phyloP scores from a whole-genome alignment of 30 jellyfish, hydroid and myxozoan species.

The Turritopsis rubra region DNA sequence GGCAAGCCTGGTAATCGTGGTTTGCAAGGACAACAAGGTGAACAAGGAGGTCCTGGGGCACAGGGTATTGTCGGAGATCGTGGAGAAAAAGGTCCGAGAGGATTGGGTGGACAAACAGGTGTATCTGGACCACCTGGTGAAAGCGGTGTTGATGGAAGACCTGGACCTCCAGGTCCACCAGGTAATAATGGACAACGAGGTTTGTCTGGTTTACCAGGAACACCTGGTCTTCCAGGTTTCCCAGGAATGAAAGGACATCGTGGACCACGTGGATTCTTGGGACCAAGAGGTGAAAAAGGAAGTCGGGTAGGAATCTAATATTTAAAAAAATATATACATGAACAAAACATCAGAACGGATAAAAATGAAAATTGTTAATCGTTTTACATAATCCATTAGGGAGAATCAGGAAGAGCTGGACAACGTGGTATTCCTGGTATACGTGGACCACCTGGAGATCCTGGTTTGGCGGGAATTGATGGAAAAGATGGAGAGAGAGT shows the following conservation, averaged over 20 bases:
- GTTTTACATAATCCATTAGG: background rate
- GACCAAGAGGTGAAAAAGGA: constrained; percentile 29
- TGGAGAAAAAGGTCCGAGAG: constrained; percentile 38
- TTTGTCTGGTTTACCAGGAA: constrained; percentile 20
- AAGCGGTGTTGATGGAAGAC: constrained; percentile 36
- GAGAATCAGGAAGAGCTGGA: constrained; percentile 39
- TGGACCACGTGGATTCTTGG: constrained; percentile 30
- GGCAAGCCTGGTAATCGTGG: constrained; percentile 40
- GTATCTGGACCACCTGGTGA: constrained; percentile 41
- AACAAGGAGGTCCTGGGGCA: constrained; percentile 36
- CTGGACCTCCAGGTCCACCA: constrained; percentile 40
- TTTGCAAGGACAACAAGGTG: constrained; percentile 45
- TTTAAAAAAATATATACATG: background rate
- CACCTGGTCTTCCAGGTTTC: constrained; percentile 37
- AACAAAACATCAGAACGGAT: background rate
- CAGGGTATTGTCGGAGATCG: constrained; percentile 31
- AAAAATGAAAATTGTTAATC: background rate
- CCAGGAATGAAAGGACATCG: constrained; percentile 42
- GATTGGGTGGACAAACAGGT: constrained; percentile 37
- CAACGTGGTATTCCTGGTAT: constrained; percentile 50
- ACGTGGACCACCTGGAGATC: constrained; percentile 87
- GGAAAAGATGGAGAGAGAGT: constrained; percentile 55
- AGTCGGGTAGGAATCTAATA: constrained; percentile 17
- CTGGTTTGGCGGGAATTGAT: constrained; percentile 66
- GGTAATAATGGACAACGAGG: constrained; percentile 38